These are phyloP conservation scores for Enteromius mattozi DNA, from an alignment of 2,797 vertebrate species.

Conservation along the genomic window DNA sequence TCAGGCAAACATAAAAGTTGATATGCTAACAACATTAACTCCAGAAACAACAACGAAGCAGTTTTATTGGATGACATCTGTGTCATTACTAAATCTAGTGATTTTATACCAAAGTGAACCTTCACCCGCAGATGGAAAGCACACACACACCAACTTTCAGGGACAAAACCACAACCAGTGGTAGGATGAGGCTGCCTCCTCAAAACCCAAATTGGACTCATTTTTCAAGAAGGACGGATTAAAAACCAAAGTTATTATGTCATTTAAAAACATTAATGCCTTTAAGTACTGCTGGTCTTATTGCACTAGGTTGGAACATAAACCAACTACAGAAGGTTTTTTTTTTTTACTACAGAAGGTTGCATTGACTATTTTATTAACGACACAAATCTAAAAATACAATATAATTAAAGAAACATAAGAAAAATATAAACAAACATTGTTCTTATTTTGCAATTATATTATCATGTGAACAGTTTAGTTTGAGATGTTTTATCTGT, in stretches of 20 bases:
- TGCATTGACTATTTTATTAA: neutral
- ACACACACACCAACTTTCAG: conserved; percentile 69
- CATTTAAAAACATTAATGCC: conserved; percentile 68
- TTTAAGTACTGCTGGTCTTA: conserved; percentile 51
- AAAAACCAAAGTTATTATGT: conserved; percentile 71
- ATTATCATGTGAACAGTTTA: neutral
- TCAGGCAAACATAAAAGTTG: neutral
- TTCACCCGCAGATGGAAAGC: conserved; percentile 65
- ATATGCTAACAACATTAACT: neutral
- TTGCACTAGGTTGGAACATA: conserved; percentile 64
- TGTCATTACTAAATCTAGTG: neutral
- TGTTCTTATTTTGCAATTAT: too few species aligned
- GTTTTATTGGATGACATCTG: neutral
- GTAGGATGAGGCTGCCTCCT: conserved; percentile 66
- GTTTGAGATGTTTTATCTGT: neutral
- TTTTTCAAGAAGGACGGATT: conserved; percentile 64
- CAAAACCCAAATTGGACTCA: conserved; percentile 68
- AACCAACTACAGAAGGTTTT: conserved; percentile 13
- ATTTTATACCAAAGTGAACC: conserved; percentile 55
- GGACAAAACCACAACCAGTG: conserved; percentile 66
- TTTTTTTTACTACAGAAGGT: conserved; percentile 33
- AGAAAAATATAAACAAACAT: too few species aligned
- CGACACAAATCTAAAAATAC: neutral
- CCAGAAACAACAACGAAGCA: conserved; percentile 3
- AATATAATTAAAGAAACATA: too few species aligned